These are phyloP conservation scores for Hyaena hyaena DNA, from an alignment of 2,113 vertebrate species.

Conservation along the genomic window DNA sequence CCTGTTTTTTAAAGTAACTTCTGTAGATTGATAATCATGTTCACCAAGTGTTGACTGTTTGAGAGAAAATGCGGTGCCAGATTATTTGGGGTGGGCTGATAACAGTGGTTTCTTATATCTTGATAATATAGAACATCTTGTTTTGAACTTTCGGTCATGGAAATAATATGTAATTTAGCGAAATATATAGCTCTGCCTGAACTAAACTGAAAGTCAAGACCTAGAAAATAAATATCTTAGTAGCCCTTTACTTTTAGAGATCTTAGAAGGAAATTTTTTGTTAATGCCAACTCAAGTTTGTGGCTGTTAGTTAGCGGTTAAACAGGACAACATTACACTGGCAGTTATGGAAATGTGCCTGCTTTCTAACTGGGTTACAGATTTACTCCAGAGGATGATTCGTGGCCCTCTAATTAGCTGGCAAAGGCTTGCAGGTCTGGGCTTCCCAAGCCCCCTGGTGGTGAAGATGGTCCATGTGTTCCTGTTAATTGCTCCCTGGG, in stretches of 20 bases:
- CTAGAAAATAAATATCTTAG: neutral
- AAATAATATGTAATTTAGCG: neutral
- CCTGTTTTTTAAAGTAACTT: neutral
- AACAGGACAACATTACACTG: neutral
- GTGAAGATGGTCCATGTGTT: neutral
- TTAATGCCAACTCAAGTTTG: neutral
- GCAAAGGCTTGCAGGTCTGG: neutral
- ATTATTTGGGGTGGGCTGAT: neutral
- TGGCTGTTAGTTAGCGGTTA: neutral
- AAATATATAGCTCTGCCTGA: conserved; percentile 21
- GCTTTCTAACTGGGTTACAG: conserved; percentile 26
- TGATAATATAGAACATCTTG: neutral
- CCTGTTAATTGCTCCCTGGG: conserved; percentile 35
- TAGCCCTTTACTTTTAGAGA: neutral
- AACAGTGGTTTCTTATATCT: neutral
- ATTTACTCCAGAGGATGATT: neutral
- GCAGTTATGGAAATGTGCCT: neutral
- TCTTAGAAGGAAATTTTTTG: conserved; percentile 16
- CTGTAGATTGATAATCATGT: neutral
- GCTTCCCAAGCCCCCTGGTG: neutral
- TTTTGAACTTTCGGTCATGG: neutral
- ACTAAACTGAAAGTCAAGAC: neutral
- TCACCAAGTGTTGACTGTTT: neutral
- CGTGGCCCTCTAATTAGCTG: neutral
- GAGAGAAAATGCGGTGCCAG: neutral